A percentile compares a stretch with the other conserved stretches of the same genome.
Conservation (phyloP, 2,113 vertebrate genomes). For the Macquaria australasica region DNA sequence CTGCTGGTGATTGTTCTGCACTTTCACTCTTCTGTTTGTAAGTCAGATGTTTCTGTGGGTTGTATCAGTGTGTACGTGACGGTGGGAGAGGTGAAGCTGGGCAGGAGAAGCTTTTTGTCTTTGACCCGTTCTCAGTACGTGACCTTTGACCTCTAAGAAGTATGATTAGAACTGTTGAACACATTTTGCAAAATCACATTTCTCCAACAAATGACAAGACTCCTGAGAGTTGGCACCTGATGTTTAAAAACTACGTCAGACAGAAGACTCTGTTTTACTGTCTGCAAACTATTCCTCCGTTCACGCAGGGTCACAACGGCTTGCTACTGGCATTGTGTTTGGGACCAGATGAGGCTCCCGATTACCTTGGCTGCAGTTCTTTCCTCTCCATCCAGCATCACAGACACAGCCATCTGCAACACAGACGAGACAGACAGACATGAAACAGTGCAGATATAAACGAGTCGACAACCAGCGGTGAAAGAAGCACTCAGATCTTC, state of each 20-base stretch:
- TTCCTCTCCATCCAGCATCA: slow-evolving; percentile 91
- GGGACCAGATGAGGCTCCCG: fast-evolving
- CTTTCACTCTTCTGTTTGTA: no score
- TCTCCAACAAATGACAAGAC: neutral
- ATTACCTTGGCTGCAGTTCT: slow-evolving; percentile 91
- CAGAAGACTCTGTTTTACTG: no score
- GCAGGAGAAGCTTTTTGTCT: neutral
- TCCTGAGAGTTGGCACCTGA: neutral
- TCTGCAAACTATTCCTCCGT: no score
- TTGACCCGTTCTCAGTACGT: neutral
- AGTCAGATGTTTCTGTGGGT: neutral
- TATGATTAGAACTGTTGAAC: neutral
- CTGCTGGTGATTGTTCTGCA: no score
- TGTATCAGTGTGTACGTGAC: neutral
- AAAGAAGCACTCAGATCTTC: neutral
- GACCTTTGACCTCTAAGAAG: slow-evolving; percentile 1
- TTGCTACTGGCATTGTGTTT: neutral
- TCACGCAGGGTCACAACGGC: no score
- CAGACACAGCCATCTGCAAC: slow-evolving; percentile 90
- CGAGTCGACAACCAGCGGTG: neutral
- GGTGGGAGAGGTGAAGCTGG: neutral
- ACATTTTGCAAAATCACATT: no score
- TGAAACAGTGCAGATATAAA: neutral
- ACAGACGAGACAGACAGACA: slow-evolving; percentile 49
- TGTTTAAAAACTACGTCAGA: neutral